These are phyloP conservation scores for Trichacis sp. DNA, from an alignment of 2,888 invertebrate species.

Conservation along the genomic window DNA sequence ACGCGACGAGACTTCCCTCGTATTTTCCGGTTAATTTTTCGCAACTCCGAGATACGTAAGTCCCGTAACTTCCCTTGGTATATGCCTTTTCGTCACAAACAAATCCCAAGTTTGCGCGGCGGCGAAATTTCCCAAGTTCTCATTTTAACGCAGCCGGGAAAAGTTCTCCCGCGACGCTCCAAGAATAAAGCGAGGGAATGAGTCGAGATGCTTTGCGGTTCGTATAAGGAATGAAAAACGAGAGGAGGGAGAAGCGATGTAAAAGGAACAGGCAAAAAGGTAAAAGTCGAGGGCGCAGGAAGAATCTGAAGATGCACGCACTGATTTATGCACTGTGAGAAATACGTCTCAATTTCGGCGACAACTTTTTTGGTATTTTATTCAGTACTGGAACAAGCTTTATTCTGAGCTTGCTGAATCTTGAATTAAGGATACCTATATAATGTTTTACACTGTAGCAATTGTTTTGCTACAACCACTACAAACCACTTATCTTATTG, in stretches of 20 bases:
- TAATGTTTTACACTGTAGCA: no score
- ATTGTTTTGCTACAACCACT: no score
- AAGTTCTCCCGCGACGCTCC: conserved; percentile 17
- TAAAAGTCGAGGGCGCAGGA: conserved; percentile 22
- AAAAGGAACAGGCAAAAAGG: conserved; percentile 16
- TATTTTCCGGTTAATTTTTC: conserved; percentile 22
- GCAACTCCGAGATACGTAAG: conserved; percentile 4
- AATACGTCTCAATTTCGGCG: no score
- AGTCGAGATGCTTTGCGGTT: conserved; percentile 13
- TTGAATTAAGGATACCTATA: no score
- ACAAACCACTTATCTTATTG: no score
- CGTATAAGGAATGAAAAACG: conserved; percentile 28
- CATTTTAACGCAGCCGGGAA: conserved; percentile 22
- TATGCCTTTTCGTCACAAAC: conserved; percentile 35
- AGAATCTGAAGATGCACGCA: conserved; percentile 25
- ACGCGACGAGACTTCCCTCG: conserved; percentile 23
- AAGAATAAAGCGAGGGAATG: conserved; percentile 11
- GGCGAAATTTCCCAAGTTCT: conserved; percentile 42
- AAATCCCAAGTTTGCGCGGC: conserved; percentile 44
- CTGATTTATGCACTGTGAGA: conserved; percentile 44
- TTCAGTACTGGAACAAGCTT: no score
- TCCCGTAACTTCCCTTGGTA: conserved; percentile 19
- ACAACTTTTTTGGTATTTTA: conserved; percentile 1
- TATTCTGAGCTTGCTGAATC: no score
- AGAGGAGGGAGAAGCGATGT: background rate